Evolutionary conservation across 1,140 invertebrate species (phyloP), one percentile per base, ranked within the genome.

Genomic region (Tyrophagus putrescentiae): DNA sequence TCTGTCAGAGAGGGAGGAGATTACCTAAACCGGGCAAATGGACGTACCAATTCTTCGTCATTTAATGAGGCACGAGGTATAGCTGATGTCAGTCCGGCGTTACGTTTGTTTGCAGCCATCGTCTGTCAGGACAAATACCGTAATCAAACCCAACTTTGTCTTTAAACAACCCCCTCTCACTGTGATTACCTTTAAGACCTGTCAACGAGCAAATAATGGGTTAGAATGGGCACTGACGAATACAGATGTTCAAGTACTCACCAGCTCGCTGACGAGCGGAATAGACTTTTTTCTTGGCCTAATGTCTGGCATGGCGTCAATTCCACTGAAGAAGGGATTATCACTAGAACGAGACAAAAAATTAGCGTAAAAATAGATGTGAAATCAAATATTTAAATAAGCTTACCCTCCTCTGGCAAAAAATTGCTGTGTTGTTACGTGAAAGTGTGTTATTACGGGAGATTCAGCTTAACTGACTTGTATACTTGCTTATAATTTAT

Each of bases 271-370:
- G 67, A 99, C 94, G 68, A 98, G 80, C 59, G 93, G 91, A 68
- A 98, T 96, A 27, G 92, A 95, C 76, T 98, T 97, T 70, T 92
- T 79, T 69, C 85, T 79, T 61, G 90, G 90, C 70, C 91, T 82
- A 74, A 98, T 95, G 72, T 98, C 93, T 28, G 95, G 94, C 89
- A 95, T 97, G 70, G 92, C 96, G 80, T 98, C 94, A 75, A 99
- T 98, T 74, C 90, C 94, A 72, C 88, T 97, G 80, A 98, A 98
- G 78, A 99, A 98, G 11, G 92, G 89, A 76, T 96, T 97, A 74
- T 96, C 88, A 62, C 88, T 89, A 76, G 3, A 78, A 67, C 50
- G 42, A 53, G 27, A 65, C 60, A 61, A 66, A 60, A 13, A 50
- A 50, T 50, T 23, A 11, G 1, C 1, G 21, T 28, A 4, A 6